These are phyloP conservation scores for Hepsetus odoe DNA, from an alignment of 2,113 vertebrate genomes.

Conservation along the genomic window DNA sequence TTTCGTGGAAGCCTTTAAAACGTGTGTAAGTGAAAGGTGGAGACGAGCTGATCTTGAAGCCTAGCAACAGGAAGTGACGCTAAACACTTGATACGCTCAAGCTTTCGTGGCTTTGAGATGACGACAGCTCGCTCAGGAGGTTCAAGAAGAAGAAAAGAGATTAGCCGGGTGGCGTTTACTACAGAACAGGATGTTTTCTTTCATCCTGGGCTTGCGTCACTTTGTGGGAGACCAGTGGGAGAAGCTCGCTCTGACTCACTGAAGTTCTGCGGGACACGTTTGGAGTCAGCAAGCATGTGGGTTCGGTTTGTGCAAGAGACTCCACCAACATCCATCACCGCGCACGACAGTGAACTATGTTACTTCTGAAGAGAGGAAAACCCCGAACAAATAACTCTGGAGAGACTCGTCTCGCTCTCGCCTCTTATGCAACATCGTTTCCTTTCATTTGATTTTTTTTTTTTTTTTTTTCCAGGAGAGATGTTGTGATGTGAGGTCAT, in stretches of 20 bases:
- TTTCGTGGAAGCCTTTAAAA: not conserved
- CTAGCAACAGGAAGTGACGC: constrained; percentile 1
- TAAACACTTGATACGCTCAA: not conserved
- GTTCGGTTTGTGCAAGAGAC: not conserved
- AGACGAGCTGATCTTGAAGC: too few species aligned
- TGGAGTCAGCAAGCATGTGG: not conserved
- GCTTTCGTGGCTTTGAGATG: not conserved
- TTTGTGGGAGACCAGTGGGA: not conserved
- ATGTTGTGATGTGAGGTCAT: not conserved
- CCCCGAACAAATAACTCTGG: constrained; percentile 17
- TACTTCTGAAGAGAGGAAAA: constrained; percentile 5
- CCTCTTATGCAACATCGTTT: not conserved
- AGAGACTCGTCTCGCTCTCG: not conserved
- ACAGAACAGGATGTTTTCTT: constrained; percentile 20
- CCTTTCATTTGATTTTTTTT: constrained; percentile 11
- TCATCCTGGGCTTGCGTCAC: constrained; percentile 12
- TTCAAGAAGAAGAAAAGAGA: not conserved
- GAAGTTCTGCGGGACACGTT: not conserved
- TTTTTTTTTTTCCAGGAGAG: too few species aligned
- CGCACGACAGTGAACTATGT: not conserved
- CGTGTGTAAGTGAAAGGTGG: not conserved
- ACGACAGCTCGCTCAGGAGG: not conserved
- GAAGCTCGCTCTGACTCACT: not conserved
- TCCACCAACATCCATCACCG: constrained; percentile 23
- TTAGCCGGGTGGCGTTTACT: not conserved